phyloP scores from a whole-genome alignment of 2,888 invertebrate species.

The Linnaemya tessellans region DNA sequence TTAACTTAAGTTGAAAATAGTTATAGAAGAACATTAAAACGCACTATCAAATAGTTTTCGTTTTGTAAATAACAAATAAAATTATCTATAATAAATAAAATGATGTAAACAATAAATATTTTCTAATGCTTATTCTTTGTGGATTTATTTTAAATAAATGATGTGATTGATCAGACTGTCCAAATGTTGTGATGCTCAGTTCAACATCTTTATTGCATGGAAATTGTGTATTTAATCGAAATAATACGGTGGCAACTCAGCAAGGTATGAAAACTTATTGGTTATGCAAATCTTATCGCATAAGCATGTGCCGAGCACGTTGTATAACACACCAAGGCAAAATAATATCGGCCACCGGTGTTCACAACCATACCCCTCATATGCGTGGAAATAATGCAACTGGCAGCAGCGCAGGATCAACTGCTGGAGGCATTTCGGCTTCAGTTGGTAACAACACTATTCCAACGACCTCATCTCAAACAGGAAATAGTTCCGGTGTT shows the following conservation, averaged over 20 bases:
- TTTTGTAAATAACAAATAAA: slow-evolving; percentile 67
- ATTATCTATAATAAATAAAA: slow-evolving; percentile 42
- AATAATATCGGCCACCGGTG: slow-evolving; percentile 83
- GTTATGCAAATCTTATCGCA: slow-evolving; percentile 83
- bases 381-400: slow-evolving; percentile 77
- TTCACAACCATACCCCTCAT: slow-evolving; percentile 83
- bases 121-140: slow-evolving; percentile 56
- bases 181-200: slow-evolving; percentile 83
- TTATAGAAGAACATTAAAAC: slow-evolving; percentile 22
- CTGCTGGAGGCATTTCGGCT: slow-evolving; percentile 36
- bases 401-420: slow-evolving; percentile 47
- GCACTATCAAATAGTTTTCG: slow-evolving; percentile 48
- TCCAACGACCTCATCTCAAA: slow-evolving; percentile 15
- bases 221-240: slow-evolving; percentile 83
- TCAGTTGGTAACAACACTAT: slow-evolving; percentile 22
- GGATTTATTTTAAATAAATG: slow-evolving; percentile 54
- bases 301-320: slow-evolving; percentile 83
- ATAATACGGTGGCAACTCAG: slow-evolving; percentile 84
- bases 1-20: slow-evolving; percentile 32
- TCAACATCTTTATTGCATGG: slow-evolving; percentile 83
- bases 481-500: slow-evolving; percentile 51
- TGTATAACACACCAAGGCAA: slow-evolving; percentile 83
- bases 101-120: slow-evolving; percentile 48
- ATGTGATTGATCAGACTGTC: slow-evolving; percentile 78
- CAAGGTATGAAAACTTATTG: slow-evolving; percentile 84